A percentile compares a stretch with the other conserved stretches of the same genome.
Evolutionary conservation across 2,888 invertebrate species (phyloP).

Genomic region (Drosophila eohydei): DNA sequence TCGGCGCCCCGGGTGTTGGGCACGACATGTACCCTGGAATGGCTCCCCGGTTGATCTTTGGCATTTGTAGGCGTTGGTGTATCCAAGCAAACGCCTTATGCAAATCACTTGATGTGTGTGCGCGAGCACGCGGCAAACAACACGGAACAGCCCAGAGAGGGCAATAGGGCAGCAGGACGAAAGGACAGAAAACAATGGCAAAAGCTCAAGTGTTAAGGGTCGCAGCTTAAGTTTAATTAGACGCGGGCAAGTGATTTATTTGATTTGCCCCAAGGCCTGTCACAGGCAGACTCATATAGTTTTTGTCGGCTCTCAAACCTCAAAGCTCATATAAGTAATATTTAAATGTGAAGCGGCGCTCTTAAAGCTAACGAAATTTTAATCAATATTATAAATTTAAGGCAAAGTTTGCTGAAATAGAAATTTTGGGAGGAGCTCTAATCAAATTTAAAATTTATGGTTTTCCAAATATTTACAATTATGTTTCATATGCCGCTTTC

Average conservation of each 20-base stretch:
- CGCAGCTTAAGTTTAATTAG: constrained; percentile 84
- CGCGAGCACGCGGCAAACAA: constrained; percentile 42
- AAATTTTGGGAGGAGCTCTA: not conserved
- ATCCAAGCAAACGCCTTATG: constrained; percentile 62
- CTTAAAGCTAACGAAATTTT: not conserved
- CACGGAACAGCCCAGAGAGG: constrained; percentile 9
- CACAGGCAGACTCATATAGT: constrained; percentile 20
- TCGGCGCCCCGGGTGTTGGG: constrained; percentile 24
- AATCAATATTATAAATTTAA: not conserved
- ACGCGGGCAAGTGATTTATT: constrained; percentile 83
- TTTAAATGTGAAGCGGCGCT: not conserved
- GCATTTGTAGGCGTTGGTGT: constrained; percentile 61
- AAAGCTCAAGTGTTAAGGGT: constrained; percentile 79
- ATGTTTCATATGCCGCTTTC: not conserved
- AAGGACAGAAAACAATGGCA: constrained; percentile 43
- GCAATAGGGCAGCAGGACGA: constrained; percentile 10
- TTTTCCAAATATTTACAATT: not conserved
- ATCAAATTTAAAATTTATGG: not conserved
- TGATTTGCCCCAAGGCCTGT: constrained; percentile 60
- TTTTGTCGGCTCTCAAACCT: constrained; percentile 15
- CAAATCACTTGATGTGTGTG: constrained; percentile 70
- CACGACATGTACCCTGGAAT: constrained; percentile 41
- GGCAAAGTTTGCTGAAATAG: too few species aligned
- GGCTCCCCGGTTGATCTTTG: constrained; percentile 78
- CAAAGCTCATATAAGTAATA: constrained; percentile 15